Base-by-base conservation (phyloP, 1,140 invertebrate species). In the Mylabris phalerata region DNA sequence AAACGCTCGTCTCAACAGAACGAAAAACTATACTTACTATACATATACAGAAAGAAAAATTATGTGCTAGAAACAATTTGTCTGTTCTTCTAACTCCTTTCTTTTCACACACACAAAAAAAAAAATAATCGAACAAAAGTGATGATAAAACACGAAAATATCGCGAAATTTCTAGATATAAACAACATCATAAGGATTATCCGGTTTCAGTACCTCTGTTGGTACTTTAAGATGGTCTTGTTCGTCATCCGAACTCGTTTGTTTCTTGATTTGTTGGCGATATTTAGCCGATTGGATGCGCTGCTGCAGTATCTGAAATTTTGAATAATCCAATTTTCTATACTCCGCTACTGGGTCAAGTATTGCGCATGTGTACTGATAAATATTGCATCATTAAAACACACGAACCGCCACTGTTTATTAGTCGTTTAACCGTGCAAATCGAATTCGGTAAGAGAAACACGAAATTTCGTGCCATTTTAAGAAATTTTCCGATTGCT, bases 291-390 rank as follows among this genome's bases (percentile, higher is more conserved):
- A 71, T 25, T 68, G 62, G 10, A 71, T 50, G 48, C 70, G 55
- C 51, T 70, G 64, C 38, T 68, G 63, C 0, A 71, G 51, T 47
- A 71, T 71, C 70, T 71, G 49, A 38, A 61, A 55, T 46, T 32
- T 32, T 19, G 0, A 19, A 19, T 19, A 19, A 2, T 2, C 1
- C 19, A 19, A 19, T 19, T 2, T 19, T 19, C 19, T 1, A 19
- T 19, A 19, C 19, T 19, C 19, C 19, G 19, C 19, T 1, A 19
- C 19, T 19, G 19, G 1, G 19, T 19, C 19, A 19, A 19, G 1
- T 19, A 19, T 19, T 19, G 19, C 19, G 19, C 19, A 19, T 1
- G 19, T 1, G 19, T 19, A 19, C 19, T 19, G 19, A 19, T 19
- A 19, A 19, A 19, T 19, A 19, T 19, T 19, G 19, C 19, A 13